These are phyloP conservation scores for Blennius ocellaris DNA, from an alignment of 2,113 vertebrate species.

Conservation along the genomic window DNA sequence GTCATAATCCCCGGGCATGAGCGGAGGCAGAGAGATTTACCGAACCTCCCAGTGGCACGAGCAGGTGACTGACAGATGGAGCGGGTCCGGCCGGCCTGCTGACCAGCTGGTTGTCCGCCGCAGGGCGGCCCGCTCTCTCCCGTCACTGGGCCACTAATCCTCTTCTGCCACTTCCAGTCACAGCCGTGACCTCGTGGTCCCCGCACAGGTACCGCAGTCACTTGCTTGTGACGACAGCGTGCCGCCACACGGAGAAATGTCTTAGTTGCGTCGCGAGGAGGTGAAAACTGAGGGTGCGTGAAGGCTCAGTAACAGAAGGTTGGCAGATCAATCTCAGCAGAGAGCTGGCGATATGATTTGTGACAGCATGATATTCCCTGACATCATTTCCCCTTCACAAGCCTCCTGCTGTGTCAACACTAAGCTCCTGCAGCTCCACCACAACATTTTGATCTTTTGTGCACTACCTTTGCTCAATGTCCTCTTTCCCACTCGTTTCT, in stretches of 20 bases:
- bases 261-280: slow-evolving; percentile 7
- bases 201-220: slow-evolving; percentile 44
- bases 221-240: slow-evolving; percentile 38
- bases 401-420: slow-evolving; percentile 57
- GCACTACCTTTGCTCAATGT: slow-evolving; percentile 43
- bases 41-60: slow-evolving; percentile 44
- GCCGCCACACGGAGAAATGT: slow-evolving; percentile 36
- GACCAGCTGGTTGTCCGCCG: slow-evolving; percentile 72
- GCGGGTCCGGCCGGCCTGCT: slow-evolving; percentile 42
- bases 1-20: slow-evolving; percentile 12
- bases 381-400: slow-evolving; percentile 53
- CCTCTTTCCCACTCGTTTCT: slow-evolving; percentile 24
- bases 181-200: slow-evolving; percentile 55
- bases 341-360: slow-evolving; percentile 70
- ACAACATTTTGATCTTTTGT: slow-evolving; percentile 47
- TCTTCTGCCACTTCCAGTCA: slow-evolving; percentile 62
- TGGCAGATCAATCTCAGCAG: slow-evolving; percentile 65
- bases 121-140: slow-evolving; percentile 55
- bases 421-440: slow-evolving; percentile 50
- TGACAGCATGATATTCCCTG: slow-evolving; percentile 67
- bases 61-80: slow-evolving; percentile 78
- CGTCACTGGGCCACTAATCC: slow-evolving; percentile 67
- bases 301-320: slow-evolving; percentile 61
- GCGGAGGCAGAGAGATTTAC: too few species aligned
- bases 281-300: slow-evolving; percentile 23